Evolutionary conservation across 53 echinoderm and acorn worm genomes (phyloP), one percentile per base, ranked within the genome.

Genomic region (Stichopus horrens): DNA sequence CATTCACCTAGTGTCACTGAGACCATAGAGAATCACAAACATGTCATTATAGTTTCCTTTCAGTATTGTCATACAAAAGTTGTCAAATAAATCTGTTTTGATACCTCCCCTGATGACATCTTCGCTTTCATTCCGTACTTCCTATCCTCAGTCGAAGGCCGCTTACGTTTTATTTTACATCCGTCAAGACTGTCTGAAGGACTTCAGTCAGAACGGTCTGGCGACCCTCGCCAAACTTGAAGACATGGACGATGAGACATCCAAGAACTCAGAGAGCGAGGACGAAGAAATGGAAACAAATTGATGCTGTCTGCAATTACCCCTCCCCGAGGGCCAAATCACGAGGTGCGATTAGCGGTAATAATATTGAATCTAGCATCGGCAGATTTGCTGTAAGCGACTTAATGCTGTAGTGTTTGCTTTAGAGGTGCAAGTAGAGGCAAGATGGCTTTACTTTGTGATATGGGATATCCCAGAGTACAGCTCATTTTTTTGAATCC

Each of bases 111-210:
- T 37, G 37, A 37, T 37, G 37, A 37, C 37, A 37, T 37, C 37
- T 37, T 37, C n/a, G 37, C 1, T 37, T 37, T 37, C 37, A 37
- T 37, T 37, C 2, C 2, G 37, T 37, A 2, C 14, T 22, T 78
- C 21, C 53, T 82, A 18, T 19, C 73, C 80, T 37, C 65, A 96
- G 97, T 93, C 97, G 14, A 96, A 96, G 77, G 97, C 95, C 77
- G 97, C 95, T 23, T 96, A 96, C 76, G 97, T 96, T 8, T 90
- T 96, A 53, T 96, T 96, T 91, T 96, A 95, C 88, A 88, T 96
- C 74, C 93, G 94, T 0, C 93, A 95, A 76, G 97, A 95, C 76
- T 82, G 89, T 54, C 85, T 91, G 55, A 75, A 91, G 9, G 86
- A 88, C 54, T 91, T 74, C 77, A 88, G 83, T 52, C 57, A 83